Evolutionary conservation across 2,113 vertebrate genomes (phyloP), one percentile per base, ranked within the genome.

Genomic region (Tragelaphus imberbis): DNA sequence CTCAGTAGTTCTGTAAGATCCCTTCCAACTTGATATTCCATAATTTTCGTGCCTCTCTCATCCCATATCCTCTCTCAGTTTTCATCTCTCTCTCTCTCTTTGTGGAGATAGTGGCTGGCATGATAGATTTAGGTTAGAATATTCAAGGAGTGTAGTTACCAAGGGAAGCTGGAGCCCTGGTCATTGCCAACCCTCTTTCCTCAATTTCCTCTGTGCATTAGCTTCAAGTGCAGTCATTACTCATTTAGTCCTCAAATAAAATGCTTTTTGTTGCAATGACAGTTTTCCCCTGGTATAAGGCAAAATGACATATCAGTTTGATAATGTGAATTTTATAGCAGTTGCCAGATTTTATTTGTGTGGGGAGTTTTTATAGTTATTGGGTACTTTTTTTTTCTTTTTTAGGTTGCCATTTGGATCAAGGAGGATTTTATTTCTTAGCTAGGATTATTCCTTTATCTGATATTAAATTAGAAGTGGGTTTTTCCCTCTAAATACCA

Each of bases 381-480:
- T 86, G 58, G 96, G 95, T 97, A 79, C 47, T 16, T 65, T 94
- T 96, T 95, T 98, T 95, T 44, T 44, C 44, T 98, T 90, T 98
- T 98, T 84, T 25, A 98, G 97, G 92, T 97, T 97, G 65, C 56
- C 93, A 75, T 98, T 99, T 98, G 93, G 84, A 97, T 98, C 97
- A 97, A 98, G 94, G 80, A 94, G 97, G 98, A 98, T 98, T 98
- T 98, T 96, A 96, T 95, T 97, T 98, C 92, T 87, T 98, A 98
- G 96, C 97, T 90, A 97, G 96, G 97, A 98, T 99, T 99, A 98
- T 98, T 98, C 95, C 90, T 98, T 98, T 98, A 96, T 98, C 87
- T 59, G 87, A 95, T 98, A 98, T 98, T 98, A 98, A 98, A 98
- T 98, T 98, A 96, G 94, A 71, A 98, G 96, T 97, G 90, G 97